phyloP scores from a whole-genome alignment of 2,888 invertebrate genomes.

The Eristalinus sepulchralis region DNA sequence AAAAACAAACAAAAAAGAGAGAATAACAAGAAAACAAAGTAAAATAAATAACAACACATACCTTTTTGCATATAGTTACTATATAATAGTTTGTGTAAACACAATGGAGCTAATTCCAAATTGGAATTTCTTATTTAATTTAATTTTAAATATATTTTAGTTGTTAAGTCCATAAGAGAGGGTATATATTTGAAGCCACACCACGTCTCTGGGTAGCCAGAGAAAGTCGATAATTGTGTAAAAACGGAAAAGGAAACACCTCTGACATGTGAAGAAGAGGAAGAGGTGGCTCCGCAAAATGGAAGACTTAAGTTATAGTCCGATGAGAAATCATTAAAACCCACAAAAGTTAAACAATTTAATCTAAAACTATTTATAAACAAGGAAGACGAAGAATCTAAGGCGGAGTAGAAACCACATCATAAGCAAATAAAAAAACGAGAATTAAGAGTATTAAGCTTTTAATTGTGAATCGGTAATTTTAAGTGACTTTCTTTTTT shows the following conservation, averaged over 20 bases:
- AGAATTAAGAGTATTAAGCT: conserved; percentile 53
- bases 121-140: conserved; percentile 62
- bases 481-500: conserved; percentile 21
- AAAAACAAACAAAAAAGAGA: not conserved
- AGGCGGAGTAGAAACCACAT: not conserved
- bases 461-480: conserved; percentile 45
- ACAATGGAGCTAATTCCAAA: conserved; percentile 53
- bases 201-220: not conserved
- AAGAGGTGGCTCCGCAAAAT: conserved; percentile 24
- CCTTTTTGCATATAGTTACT: conserved; percentile 63
- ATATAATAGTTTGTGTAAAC: conserved; percentile 59
- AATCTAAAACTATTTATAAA: conserved; percentile 56
- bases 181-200: conserved; percentile 32
- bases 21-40: not conserved
- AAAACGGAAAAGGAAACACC: conserved; percentile 6
- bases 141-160: conserved; percentile 54
- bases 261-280: conserved; percentile 24
- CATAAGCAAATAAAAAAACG: not conserved
- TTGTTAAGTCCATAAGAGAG: conserved; percentile 48
- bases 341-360: conserved; percentile 28
- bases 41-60: conserved; percentile 19
- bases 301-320: conserved; percentile 36
- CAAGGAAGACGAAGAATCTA: not conserved
- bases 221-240: conserved; percentile 36
- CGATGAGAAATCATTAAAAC: conserved; percentile 25